Base-by-base conservation (phyloP, 2,113 vertebrate species). In the Phrynosoma platyrhinos region DNA sequence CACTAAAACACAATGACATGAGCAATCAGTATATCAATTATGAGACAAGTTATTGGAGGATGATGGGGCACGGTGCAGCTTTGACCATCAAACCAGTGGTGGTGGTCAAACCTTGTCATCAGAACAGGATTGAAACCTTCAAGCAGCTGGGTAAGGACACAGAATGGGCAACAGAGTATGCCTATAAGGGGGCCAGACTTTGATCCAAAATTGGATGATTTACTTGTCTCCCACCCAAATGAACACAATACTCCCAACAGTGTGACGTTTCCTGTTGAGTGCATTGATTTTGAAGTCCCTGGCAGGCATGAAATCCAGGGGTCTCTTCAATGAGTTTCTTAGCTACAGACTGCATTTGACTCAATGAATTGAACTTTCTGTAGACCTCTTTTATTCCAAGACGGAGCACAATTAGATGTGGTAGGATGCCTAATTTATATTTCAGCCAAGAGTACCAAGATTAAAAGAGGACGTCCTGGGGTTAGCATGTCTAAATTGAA, bases 21-120 rank as follows among this genome's bases (percentile, higher is more conserved):
- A 98, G 94, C 97, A 97, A 98, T 99, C 98, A 99, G 98, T 98
- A 98, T 92, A 97, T 94, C 97, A 98, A 98, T 98, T 98, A 98
- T 97, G 86, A 90, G 96, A 98, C 98, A 98, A 98, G 97, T 98
- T 98, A 98, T 98, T 98, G 97, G 97, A 96, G 32, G 95, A 96
- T 95, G 95, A 96, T 97, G 95, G 96, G 96, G 92, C 93, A 93
- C 92, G 95, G 96, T 14, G 58, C 58, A 62, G 96, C 94, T 93
- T 86, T 75, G 58, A 62, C 14, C 58, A 62, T 16, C 91, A 88
- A 91, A 27, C 83, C 88, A 89, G 7, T 52, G 9, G 62, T 32
- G 79, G 52, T 13, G 3, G 82, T 20, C 47, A 69, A 84, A 53
- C 76, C 83, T 80, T 81, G 76, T 12, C 47, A 72, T 82, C 86